phyloP scores from a whole-genome alignment of 2,797 vertebrate species.

The Liparis tanakae region DNA sequence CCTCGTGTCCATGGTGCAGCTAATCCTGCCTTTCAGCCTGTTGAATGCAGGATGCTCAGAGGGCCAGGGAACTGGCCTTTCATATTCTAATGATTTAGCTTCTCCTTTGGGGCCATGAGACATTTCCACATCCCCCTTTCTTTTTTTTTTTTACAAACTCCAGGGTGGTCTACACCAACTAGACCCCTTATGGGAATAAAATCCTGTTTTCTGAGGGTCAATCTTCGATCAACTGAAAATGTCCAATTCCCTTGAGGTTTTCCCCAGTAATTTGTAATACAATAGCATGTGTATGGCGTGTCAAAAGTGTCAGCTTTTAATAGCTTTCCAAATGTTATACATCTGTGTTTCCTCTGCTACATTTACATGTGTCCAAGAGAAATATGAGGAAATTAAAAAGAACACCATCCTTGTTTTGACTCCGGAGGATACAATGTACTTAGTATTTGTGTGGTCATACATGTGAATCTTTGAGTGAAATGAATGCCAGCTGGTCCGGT shows the following conservation, averaged over 20 bases:
- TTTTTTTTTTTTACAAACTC: conserved; percentile 19
- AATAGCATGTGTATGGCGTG: background rate
- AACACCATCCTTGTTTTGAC: conserved; percentile 5
- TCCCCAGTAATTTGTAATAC: conserved; percentile 17
- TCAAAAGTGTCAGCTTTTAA: conserved; percentile 33
- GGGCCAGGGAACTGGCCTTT: conserved; percentile 59
- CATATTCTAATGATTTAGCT: conserved; percentile 71
- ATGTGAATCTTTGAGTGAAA: conserved; percentile 44
- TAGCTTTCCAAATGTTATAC: conserved; percentile 21
- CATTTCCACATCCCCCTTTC: conserved; percentile 33
- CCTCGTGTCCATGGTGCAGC: conserved; percentile 26
- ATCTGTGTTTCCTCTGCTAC: conserved; percentile 22
- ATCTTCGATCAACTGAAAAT: background rate
- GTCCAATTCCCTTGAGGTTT: background rate
- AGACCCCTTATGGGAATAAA: conserved; percentile 8
- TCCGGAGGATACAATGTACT: background rate
- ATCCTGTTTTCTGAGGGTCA: conserved; percentile 18
- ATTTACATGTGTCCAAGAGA: conserved; percentile 48
- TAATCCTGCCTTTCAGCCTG: conserved; percentile 72
- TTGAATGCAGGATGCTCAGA: conserved; percentile 67
- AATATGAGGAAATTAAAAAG: conserved; percentile 6
- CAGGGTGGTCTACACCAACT: conserved; percentile 45
- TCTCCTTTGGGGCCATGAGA: conserved; percentile 22
- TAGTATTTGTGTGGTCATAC: conserved; percentile 37
- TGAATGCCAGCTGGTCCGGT: conserved; percentile 19